Base-by-base conservation (phyloP, 2,888 invertebrate species). In the Emmelina monodactyla region DNA sequence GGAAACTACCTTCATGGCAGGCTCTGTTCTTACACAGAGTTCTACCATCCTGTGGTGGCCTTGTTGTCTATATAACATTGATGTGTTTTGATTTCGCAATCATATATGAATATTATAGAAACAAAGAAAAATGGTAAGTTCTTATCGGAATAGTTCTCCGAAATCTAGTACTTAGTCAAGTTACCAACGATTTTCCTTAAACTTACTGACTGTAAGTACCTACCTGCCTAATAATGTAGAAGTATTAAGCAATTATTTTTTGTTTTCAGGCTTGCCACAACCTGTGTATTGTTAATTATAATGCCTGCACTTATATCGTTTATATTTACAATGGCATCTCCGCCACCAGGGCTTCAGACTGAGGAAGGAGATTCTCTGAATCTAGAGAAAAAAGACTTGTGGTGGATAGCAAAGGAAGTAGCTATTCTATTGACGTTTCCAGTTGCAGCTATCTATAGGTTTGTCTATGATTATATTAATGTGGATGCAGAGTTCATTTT, bases 1-100 rank as follows among this genome's bases (percentile, higher is more conserved):
- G 61, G 62, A 69, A 65, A 48, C 44, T 79, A 29, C 70, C 72
- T 19, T 53, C 66, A 36, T 79, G 79, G 79, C 70, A 78, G 39
- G 66, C 78, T 1, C 44, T 80, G 33, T 43, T 78, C 13, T 37
- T 76, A 15, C 76, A 79, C 35, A 50, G 76, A 29, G 76, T 73
- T 39, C 45, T 78, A 38, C 78, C 79, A 25, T 65, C 78, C 25
- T 75, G 72, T 39, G 78, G 75, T 0, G 85, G 85, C 9, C 82
- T 87, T 29, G 42, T 85, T 1, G 60, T 89, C 16, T 92, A 88
- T 48, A 70, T 89, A 22, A 67, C 85, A 2, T 79, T 90, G 34
- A 85, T 88, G 25, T 83, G 87, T 12, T 83, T 83, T 28, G 91
- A 91, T 55, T 57, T 87, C 16, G 85, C 85, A 1, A 76, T 90